Percentiles rank a stretch among this genome's conserved stretches.
Conservation (phyloP, 2,797 vertebrate species). For the Coranthus polyacanthus region DNA sequence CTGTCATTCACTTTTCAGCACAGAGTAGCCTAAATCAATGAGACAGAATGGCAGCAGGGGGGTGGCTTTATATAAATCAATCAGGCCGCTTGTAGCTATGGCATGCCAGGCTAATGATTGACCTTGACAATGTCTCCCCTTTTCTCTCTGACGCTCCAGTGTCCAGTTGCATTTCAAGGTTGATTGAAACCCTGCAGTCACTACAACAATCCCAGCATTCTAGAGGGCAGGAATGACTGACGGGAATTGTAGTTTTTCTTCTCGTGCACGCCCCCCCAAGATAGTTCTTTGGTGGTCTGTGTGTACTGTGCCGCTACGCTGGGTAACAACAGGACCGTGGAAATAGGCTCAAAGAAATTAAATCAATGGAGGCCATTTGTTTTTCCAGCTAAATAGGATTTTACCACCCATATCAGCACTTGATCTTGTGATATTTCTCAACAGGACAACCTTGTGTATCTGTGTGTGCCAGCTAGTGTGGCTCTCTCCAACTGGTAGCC, state of each 20-base stretch:
- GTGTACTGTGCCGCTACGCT: conserved; percentile 6
- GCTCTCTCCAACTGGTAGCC: conserved; percentile 41
- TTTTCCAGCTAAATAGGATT: conserved; percentile 24
- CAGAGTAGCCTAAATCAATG: conserved; percentile 75
- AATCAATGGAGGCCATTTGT: conserved; percentile 15
- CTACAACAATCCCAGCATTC: conserved; percentile 74
- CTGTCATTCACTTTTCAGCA: conserved; percentile 63
- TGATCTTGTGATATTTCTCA: conserved; percentile 61
- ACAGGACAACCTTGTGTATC: conserved; percentile 47
- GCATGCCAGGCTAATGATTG: conserved; percentile 71
- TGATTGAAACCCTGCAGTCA: conserved; percentile 76
- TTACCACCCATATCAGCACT: conserved; percentile 46
- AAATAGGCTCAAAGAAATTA: conserved; percentile 10
- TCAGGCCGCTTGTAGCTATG: conserved; percentile 71
- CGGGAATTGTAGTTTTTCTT: conserved; percentile 61
- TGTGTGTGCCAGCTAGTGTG: conserved; percentile 22
- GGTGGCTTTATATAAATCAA: conserved; percentile 75
- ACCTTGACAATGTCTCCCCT: conserved; percentile 77
- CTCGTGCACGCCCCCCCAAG: conserved; percentile 19
- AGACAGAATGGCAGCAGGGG: conserved; percentile 64
- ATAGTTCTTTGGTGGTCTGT: background rate
- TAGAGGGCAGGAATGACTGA: conserved; percentile 47
- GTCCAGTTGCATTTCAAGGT: conserved; percentile 79
- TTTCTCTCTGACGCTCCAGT: conserved; percentile 62
- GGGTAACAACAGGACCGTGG: conserved; percentile 11